Evolutionary conservation across 1,140 invertebrate species (phyloP), one percentile per base, ranked within the genome.

Genomic region (Camponotus floridanus): DNA sequence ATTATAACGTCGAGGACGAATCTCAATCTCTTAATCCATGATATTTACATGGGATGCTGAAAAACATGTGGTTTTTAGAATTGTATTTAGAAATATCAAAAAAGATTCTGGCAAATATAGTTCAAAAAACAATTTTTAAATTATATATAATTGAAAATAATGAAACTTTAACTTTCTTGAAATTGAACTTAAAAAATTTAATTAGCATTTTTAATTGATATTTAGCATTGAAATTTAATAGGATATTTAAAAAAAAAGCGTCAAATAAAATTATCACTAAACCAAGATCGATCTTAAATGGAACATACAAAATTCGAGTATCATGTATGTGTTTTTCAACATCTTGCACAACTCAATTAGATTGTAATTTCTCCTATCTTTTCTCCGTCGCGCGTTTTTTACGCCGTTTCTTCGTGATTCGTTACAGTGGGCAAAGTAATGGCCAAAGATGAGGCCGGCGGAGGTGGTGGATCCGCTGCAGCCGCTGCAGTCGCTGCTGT

Each of bases 381-480:
- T 15, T 61, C 18, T 59, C 11, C 18, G 31, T 71, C 21, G 55
- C 48, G 9, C 36, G 15, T 42, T 6, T 59, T 26, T 81, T 39
- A 81, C 3, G 45, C 8, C 39, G 13, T 73, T 48, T 76, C 55
- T 62, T 57, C 55, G 36, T 59, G 15, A 76, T 18, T 59, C 59
- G 42, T 91, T 92, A 39, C 89, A 95, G 94, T 94, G 87, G 91
- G 91, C 73, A 94, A 94, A 87, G 93, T 93, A 64, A 92, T 93
- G 92, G 91, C 89, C 26, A 94, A 95, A 87, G 93, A 94, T 64
- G 93, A 95, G 70, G 68, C 91, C 3, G 89, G 90, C 45, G 93
- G 92, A 85, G 88, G 92, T 6, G 93, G 93, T 26, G 93, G 92
- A 39, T 92, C 94, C 8, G 94, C 74, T 5, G 90, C 92, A 13